Percentiles rank a stretch among this genome's conserved stretches.
Conservation (phyloP, 2,113 vertebrate genomes). For the Mustelus asterias region DNA sequence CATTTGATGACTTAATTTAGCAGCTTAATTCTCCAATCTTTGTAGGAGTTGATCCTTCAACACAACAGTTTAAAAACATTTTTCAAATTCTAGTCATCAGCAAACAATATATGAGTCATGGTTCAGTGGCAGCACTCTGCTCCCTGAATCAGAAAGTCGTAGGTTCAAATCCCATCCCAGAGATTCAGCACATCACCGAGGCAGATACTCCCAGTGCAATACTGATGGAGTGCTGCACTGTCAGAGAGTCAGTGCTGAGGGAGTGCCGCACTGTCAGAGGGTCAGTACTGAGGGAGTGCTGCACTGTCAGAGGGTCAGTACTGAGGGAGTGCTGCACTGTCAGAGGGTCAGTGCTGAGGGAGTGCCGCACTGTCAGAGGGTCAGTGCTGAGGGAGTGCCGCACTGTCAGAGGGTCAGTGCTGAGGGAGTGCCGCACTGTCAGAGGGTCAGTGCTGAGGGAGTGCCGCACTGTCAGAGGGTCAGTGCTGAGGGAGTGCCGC, state of each 20-base stretch:
- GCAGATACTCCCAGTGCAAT: not conserved
- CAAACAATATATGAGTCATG: not conserved
- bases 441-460: not conserved
- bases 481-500: not conserved
- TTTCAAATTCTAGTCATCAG: not conserved
- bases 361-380: not conserved
- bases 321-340: not conserved
- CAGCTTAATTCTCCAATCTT: not conserved
- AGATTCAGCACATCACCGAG: not conserved
- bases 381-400: not conserved
- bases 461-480: not conserved
- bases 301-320: not conserved
- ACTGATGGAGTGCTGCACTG: not conserved
- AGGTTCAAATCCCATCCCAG: not conserved
- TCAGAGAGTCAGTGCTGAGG: not conserved
- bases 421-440: not conserved
- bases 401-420: not conserved
- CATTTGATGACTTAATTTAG: not conserved
- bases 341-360: too few species aligned
- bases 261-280: not conserved
- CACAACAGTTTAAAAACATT: not conserved
- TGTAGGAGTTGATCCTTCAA: not conserved
- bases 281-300: not conserved
- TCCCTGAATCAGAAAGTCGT: not conserved
- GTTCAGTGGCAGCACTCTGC: not conserved